Evolutionary conservation across 2,888 invertebrate genomes (phyloP).

Genomic region (Tenodera sinensis): DNA sequence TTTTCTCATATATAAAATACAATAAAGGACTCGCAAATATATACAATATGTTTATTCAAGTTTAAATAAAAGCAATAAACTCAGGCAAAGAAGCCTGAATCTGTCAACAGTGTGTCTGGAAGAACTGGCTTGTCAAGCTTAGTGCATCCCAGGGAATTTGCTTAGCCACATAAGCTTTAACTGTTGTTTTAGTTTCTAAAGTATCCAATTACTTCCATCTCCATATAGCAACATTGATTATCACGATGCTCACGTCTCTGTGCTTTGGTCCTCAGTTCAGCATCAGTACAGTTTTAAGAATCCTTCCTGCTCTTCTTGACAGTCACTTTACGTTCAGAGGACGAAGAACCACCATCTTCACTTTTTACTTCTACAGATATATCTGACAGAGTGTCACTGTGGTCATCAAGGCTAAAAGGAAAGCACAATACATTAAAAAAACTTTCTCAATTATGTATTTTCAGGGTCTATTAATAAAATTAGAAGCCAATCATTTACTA

Average conservation of each 20-base stretch:
- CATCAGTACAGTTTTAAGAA: neutral
- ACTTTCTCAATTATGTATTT: too few species aligned
- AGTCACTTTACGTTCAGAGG: neutral
- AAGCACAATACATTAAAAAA: neutral
- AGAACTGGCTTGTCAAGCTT: too few species aligned
- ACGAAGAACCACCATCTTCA: neutral
- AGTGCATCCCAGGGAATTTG: too few species aligned
- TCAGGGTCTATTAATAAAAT: too few species aligned
- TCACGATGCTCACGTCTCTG: neutral
- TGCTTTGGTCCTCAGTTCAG: neutral
- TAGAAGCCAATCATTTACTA: too few species aligned
- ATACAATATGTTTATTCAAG: neutral
- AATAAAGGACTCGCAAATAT: neutral
- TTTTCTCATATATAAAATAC: neutral
- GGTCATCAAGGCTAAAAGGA: neutral
- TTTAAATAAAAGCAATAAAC: neutral
- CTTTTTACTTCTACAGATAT: conserved; percentile 1
- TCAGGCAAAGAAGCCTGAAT: neutral
- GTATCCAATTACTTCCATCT: too few species aligned
- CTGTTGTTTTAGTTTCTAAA: too few species aligned
- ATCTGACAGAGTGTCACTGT: conserved; percentile 7
- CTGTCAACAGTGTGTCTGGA: neutral
- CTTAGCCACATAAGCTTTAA: too few species aligned
- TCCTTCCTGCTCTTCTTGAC: neutral
- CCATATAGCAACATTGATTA: neutral